Base-by-base conservation (phyloP, 2,888 invertebrate species). In the Eupithecia tripunctaria region DNA sequence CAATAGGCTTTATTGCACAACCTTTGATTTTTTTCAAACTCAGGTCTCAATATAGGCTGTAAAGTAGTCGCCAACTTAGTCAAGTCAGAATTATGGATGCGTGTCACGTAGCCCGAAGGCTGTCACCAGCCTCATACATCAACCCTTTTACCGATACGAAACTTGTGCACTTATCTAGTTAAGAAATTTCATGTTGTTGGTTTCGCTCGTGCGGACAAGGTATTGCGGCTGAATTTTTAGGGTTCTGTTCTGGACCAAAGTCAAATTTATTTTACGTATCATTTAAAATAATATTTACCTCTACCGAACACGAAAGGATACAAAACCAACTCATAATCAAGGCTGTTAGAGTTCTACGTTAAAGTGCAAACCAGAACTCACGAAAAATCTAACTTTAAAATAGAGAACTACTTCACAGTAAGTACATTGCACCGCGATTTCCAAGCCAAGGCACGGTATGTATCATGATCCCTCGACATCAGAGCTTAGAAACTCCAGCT, bases 101-200 rank as follows among this genome's bases (percentile, higher is more conserved):
- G 83, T 86, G 89, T 89, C 91, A 86, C 86, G 86, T 80, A 80
- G 82, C 81, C 84, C 84, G 82, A 85, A 82, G 80, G 81, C 83
- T 89, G 91, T 89, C 90, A 86, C 85, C 84, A 80, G 82, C 79
- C 88, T 89, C 90, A 91, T 91, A 89, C 86, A 91, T 92, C 91
- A 91, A 89, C 89, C 90, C 87, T 86, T 89, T 87, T 83, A 80
- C 79, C 81, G 82, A 81, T 82, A 82, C 75, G 64, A 64, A 80
- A 79, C 76, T 81, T 70, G 78, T 75, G 71, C 78, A 82, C 77
- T 80, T 78, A 82, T 80, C 82, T 84, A 79, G 83, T 82, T 82
- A 81, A 72, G 72, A 66, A 68, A 70, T 56, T 69, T 65, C 62
- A 70, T 73, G 67, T 70, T 62, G 73, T 56, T 41, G 63, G 68